Percentiles rank a stretch among this genome's conserved stretches.
phyloP scores from a whole-genome alignment of 2,113 vertebrate species.

The Apodemus speciosus region DNA sequence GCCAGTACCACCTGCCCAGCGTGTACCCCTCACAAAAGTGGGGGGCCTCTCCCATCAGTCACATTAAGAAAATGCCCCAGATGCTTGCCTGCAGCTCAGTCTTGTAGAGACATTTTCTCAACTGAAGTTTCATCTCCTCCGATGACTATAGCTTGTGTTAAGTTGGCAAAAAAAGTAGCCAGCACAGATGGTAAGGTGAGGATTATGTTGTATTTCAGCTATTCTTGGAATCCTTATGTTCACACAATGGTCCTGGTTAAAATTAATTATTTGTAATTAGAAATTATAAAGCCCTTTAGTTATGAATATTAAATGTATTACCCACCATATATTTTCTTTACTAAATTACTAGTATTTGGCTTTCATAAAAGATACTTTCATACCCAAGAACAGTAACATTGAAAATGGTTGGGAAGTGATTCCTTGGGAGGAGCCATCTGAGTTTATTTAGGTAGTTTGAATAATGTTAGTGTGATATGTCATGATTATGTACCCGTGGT shows the following conservation, averaged over 20 bases:
- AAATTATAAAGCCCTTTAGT: conserved; percentile 56
- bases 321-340: conserved; percentile 47
- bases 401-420: conserved; percentile 9
- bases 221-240: conserved; percentile 36
- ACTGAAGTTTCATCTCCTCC: not conserved
- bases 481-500: not conserved
- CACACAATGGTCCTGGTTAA: conserved; percentile 53
- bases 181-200: not conserved
- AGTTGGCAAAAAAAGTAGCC: not conserved
- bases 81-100: not conserved
- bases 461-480: not conserved
- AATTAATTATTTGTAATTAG: conserved; percentile 49
- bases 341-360: conserved; percentile 41
- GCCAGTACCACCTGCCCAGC: not conserved
- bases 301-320: conserved; percentile 50
- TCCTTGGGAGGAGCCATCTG: not conserved
- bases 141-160: not conserved
- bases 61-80: not conserved
- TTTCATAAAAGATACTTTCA: conserved; percentile 27
- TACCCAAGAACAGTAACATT: not conserved
- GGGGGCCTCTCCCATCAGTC: not conserved
- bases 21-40: not conserved
- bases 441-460: conserved; percentile 11
- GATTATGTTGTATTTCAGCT: conserved; percentile 10
- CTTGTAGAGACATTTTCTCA: not conserved